phyloP scores from a whole-genome alignment of 2,797 vertebrate species.

The Hypotaenidia okinawae region DNA sequence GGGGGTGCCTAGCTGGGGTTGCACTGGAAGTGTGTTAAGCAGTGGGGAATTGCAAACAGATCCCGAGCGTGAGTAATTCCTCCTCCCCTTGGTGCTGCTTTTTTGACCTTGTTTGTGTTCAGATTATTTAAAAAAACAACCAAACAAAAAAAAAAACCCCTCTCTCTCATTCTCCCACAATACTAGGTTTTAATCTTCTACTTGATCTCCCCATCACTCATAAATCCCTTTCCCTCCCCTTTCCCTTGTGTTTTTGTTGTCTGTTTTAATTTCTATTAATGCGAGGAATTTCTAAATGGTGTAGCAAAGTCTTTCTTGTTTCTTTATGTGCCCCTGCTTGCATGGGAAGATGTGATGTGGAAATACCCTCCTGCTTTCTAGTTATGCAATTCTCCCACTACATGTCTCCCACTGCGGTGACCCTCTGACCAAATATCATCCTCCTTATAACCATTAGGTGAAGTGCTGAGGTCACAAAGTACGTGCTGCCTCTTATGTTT shows the following conservation, averaged over 20 bases:
- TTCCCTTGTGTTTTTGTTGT: not conserved
- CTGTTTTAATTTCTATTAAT: not conserved
- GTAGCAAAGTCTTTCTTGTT: not conserved
- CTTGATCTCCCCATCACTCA: not conserved
- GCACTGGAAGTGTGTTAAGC: not conserved
- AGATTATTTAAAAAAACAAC: not conserved
- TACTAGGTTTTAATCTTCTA: not conserved
- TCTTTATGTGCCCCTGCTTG: not conserved
- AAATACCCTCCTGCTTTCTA: constrained; percentile 18
- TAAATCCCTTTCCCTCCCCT: not conserved
- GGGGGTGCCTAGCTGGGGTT: not conserved
- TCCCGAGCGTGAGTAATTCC: not conserved
- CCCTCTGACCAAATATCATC: constrained; percentile 35
- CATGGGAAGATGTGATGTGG: not conserved
- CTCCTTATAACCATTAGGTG: constrained; percentile 41
- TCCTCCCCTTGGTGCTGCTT: not conserved
- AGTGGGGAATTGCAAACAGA: not conserved
- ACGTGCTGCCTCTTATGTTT: constrained; percentile 4
- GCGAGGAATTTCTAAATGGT: not conserved
- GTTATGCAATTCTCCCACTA: not conserved
- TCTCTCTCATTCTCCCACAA: not conserved
- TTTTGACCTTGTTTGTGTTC: not conserved
- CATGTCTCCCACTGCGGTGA: not conserved
- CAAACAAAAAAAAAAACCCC: too few relatives aligned
- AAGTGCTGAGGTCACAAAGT: constrained; percentile 37